phyloP scores from a whole-genome alignment of 2,797 vertebrate genomes.

The Lacerta viridis region DNA sequence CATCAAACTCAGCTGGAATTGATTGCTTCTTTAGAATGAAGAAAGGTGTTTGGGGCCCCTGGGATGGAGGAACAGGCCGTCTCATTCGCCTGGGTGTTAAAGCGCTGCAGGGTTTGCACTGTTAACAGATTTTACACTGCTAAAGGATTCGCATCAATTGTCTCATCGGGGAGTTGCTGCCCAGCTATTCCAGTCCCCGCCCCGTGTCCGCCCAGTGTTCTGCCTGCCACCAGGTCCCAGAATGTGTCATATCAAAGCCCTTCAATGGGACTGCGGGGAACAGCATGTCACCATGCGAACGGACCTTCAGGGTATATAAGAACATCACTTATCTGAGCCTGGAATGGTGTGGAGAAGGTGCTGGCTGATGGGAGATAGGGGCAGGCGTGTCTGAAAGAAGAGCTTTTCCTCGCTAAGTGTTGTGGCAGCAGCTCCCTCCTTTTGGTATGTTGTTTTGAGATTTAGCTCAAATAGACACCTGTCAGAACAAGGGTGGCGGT shows the following conservation, averaged over 20 bases:
- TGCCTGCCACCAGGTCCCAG: conserved; percentile 15
- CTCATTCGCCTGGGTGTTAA: no score
- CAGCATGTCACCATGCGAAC: background rate
- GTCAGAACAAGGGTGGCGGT: background rate
- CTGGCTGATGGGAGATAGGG: conserved; percentile 71
- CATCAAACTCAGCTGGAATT: background rate
- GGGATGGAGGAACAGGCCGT: no score
- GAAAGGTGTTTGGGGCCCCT: fast-evolving
- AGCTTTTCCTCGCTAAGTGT: conserved; percentile 40
- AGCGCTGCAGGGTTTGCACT: no score
- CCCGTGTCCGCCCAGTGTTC: background rate
- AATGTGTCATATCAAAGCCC: background rate
- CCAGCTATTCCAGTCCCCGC: conserved; percentile 40
- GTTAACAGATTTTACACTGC: background rate
- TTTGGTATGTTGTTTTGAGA: background rate
- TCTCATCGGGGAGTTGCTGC: conserved; percentile 55
- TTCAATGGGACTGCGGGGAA: conserved; percentile 53
- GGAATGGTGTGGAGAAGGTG: conserved; percentile 68
- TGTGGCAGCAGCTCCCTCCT: background rate
- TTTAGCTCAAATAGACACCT: conserved; percentile 1
- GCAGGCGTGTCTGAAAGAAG: conserved; percentile 55
- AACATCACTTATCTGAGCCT: conserved; percentile 65
- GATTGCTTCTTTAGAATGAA: background rate
- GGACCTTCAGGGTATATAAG: conserved; percentile 37
- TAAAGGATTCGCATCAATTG: conserved; percentile 2